A percentile compares a stretch with the other conserved stretches of the same genome.
Conservation (phyloP, 2,797 vertebrate species). For the Lophura swinhoii region DNA sequence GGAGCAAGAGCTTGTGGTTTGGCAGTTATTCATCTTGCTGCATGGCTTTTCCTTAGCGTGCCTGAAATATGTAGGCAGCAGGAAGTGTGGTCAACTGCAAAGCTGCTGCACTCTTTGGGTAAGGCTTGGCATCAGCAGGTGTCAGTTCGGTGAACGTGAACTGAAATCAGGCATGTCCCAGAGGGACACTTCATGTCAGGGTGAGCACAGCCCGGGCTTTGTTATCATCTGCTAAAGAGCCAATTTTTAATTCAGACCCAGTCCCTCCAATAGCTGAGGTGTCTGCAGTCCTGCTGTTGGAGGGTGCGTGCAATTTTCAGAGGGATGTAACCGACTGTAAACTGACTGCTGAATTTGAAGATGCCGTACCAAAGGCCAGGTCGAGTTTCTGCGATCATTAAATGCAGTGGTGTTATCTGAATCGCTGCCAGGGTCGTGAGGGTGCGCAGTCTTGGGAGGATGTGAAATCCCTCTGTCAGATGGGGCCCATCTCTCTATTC, state of each 20-base stretch:
- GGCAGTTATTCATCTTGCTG: constrained; percentile 22
- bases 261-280: neutral
- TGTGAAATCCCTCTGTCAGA: constrained; percentile 5
- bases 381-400: neutral
- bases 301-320: neutral
- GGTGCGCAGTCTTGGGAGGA: neutral
- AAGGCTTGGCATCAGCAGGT: constrained; percentile 14
- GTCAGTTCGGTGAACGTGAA: constrained; percentile 26
- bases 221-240: neutral
- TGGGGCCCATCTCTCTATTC: constrained; percentile 45
- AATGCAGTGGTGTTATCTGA: neutral
- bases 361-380: neutral
- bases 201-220: neutral
- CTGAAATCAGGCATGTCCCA: neutral
- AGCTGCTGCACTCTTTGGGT: neutral
- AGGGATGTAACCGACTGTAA: neutral
- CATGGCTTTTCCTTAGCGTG: neutral
- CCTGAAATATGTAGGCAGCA: constrained; percentile 32
- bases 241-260: neutral
- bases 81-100: constrained; percentile 60
- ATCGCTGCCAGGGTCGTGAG: neutral
- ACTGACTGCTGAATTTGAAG: neutral
- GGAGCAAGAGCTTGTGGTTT: constrained; percentile 46
- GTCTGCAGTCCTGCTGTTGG: neutral
- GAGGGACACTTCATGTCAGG: neutral